Evolutionary conservation across 2,888 invertebrate genomes (phyloP), one percentile per base, ranked within the genome.

Genomic region (Phytoseiulus persimilis): DNA sequence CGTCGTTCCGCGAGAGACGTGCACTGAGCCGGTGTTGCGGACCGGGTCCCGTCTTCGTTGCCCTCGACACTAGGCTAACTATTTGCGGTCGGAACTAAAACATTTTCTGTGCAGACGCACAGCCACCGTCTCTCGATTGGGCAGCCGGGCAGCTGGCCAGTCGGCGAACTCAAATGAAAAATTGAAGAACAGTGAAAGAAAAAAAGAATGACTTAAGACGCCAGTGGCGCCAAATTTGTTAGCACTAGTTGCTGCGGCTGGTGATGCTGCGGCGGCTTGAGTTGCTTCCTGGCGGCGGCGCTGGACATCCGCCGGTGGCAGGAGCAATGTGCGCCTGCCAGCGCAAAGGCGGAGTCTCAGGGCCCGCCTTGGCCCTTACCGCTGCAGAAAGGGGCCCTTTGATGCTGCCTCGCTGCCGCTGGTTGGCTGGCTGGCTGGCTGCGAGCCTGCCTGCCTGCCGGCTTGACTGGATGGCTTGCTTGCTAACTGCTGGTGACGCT

Each of bases 271-370:
- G 65, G 65, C 65, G 65, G 65, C 65, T 65, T 28, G 65, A 65
- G 65, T 65, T 28, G 65, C 65, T 65, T 65, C 65, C 65, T 65
- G 65, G 65, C 65, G 65, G 65, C 65, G 65, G 65, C 65, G 65
- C 65, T 65, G 65, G 65, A 65, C 65, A 65, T 65, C 65, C 65
- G 65, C 65, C 65, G 65, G 65, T 65, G 65, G 65, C 65, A 65
- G 65, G 65, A 65, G 65, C 65, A 65, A 65, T 65, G 65, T 65
- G 65, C 65, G 65, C 65, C 65, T 65, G 65, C 65, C 65, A 65
- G 65, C 65, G 65, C 65, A 65, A 65, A 65, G 65, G 65, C 65
- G 65, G 65, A 65, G 65, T 65, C 65, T 65, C 65, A 65, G 65
- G 65, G 65, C 65, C 65, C 65, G 65, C 65, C 65, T 28, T 28